These are phyloP conservation scores for Anguilla megastoma DNA, from an alignment of 2,797 vertebrate genomes.

Conservation along the genomic window DNA sequence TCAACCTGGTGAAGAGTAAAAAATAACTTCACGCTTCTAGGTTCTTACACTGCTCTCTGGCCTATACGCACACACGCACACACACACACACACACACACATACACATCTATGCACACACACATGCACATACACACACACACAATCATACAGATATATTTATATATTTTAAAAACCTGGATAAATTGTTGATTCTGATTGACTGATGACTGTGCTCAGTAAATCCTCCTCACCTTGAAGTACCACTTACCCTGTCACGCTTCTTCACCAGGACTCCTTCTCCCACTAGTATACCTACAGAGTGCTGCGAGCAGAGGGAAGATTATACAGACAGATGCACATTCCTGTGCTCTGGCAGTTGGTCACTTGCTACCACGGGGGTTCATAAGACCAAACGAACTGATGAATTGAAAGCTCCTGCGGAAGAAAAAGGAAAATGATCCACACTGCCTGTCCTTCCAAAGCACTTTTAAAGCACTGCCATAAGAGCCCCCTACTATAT, in stretches of 20 bases:
- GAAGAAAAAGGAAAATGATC: not conserved
- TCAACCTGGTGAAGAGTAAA: constrained; percentile 41
- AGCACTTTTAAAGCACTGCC: constrained; percentile 57
- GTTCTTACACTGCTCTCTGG: not conserved
- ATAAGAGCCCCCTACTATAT: constrained; percentile 54
- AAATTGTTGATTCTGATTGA: not conserved
- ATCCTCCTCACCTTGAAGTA: not conserved
- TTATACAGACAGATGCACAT: not conserved
- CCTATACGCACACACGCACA: not conserved
- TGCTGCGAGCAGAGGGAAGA: not conserved
- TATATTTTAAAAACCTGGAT: too few species aligned
- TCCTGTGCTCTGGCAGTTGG: not conserved
- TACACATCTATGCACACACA: not conserved
- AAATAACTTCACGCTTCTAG: constrained; percentile 23
- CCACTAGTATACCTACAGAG: not conserved
- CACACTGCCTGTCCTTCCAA: not conserved
- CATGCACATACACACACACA: not conserved
- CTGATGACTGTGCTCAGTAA: not conserved
- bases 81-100: not conserved
- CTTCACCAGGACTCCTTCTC: not conserved
- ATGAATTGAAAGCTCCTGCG: not conserved
- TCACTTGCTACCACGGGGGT: not conserved
- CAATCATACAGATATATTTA: not conserved
- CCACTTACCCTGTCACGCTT: not conserved
- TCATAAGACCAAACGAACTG: not conserved